A percentile compares a stretch with the other conserved stretches of the same genome.
These are phyloP conservation scores for Matsumyia berberina DNA, from an alignment of 2,888 invertebrate genomes.

Conservation along the genomic window DNA sequence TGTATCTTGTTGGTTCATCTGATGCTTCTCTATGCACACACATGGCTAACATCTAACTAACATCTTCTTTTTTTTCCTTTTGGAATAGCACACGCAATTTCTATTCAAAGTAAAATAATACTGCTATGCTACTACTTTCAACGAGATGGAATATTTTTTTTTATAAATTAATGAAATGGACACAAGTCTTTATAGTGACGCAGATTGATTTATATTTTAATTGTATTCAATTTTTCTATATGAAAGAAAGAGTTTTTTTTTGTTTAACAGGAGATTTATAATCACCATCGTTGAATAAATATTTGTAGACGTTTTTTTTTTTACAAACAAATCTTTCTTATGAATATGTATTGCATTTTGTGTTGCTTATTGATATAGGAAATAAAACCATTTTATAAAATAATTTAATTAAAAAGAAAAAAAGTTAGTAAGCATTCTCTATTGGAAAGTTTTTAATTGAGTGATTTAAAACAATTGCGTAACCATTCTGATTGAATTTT, in stretches of 20 bases:
- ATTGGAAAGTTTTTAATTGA: slow-evolving; percentile 12
- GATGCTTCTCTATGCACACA: slow-evolving; percentile 49
- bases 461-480: slow-evolving; percentile 1
- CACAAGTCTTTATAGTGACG: slow-evolving; percentile 10
- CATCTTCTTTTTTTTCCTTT: slow-evolving; percentile 73
- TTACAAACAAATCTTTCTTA: slow-evolving; percentile 5
- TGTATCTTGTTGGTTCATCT: slow-evolving; percentile 27
- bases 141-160: slow-evolving; percentile 15
- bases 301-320: neutral
- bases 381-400: neutral
- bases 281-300: slow-evolving; percentile 15
- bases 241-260: slow-evolving; percentile 50
- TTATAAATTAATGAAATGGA: slow-evolving; percentile 32
- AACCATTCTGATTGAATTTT: neutral
- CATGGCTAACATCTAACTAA: slow-evolving; percentile 41
- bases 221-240: slow-evolving; percentile 12
- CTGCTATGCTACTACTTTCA: slow-evolving; percentile 44
- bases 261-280: neutral
- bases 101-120: slow-evolving; percentile 56
- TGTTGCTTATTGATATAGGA: neutral
- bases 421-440: slow-evolving; percentile 3
- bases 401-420: neutral
- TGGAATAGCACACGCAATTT: slow-evolving; percentile 56
- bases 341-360: slow-evolving; percentile 1
- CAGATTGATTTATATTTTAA: slow-evolving; percentile 41